Evolutionary conservation across 35 echinoderm and acorn worm genomes (phyloP), one percentile per base, ranked within the genome.

Genomic region (Heliocidaris tuberculata): DNA sequence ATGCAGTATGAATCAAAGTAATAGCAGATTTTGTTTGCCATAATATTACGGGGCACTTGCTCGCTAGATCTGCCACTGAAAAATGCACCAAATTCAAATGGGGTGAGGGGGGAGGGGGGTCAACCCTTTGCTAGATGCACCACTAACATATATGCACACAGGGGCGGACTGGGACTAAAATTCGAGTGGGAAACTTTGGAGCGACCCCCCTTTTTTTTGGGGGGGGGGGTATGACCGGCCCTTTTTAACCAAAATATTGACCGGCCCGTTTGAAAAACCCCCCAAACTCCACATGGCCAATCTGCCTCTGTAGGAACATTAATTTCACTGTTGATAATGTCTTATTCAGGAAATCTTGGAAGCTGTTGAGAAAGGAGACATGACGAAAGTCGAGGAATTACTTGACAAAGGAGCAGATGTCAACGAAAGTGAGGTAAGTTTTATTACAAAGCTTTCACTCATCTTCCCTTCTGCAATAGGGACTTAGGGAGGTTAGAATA

Each of bases 331-430:
- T 65, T 29, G 17, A 16, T 94, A 56, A 31, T 85, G 13, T 32
- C 15, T 85, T 13, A 3, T 49, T 86, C 86, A 95, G 94, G 88
- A 88, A 92, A 60, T 95, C 27, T 91, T 95, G 31, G 94, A 95
- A 30, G 94, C 94, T 13, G 94, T 92, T 19, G 90, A 92, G 16
- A 50, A 85, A 31, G 88, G 94, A 16, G 94, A 95, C 47, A 52
- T 31, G 16, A 12, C 31, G 29, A 31, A 92, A 85, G 94, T 95
- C 7, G 94, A 92, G n/a, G 52, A 59, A 21, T 88, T 95, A 17
- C 88, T 95, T 42, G 90, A 92, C 32, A 85, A 92, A 92, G 94
- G 94, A 60, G 94, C 94, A n/a, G 88, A 95, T 85, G 94, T 95
- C 30, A 95, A 95, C 49, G 94, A 95, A 85, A 90, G 94, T 31